Percentiles rank a stretch among this genome's conserved stretches.
Evolutionary conservation across 2,888 invertebrate genomes (phyloP).

Genomic region (Camponotus fellah): DNA sequence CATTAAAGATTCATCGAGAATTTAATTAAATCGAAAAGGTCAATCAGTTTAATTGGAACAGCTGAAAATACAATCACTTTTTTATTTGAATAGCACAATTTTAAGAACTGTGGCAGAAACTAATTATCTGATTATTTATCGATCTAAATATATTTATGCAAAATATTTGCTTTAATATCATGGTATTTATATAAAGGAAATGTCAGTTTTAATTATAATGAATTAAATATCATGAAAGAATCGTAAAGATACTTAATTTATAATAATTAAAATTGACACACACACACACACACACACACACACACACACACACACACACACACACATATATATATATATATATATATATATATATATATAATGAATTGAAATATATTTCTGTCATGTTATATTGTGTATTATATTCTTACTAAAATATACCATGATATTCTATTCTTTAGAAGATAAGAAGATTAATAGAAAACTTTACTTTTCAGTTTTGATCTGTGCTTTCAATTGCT

Average conservation of each 20-base stretch:
- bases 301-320: too few species aligned
- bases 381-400: not conserved
- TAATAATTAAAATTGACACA: too few species aligned
- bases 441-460: not conserved
- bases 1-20: not conserved
- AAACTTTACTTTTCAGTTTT: not conserved
- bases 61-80: constrained; percentile 21
- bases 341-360: not conserved
- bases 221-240: not conserved
- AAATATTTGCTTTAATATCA: constrained; percentile 14
- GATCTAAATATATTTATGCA: constrained; percentile 17
- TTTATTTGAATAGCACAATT: constrained; percentile 20
- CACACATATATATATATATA: too few species aligned
- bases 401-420: not conserved
- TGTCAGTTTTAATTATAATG: not conserved
- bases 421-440: not conserved
- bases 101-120: constrained; percentile 23
- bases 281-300: too few species aligned
- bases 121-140: constrained; percentile 39
- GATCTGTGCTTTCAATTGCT: not conserved
- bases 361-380: not conserved
- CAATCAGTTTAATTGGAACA: constrained; percentile 18
- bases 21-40: constrained; percentile 24
- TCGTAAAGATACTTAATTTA: too few species aligned
- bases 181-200: constrained; percentile 16